Base-by-base conservation (phyloP, 2,797 vertebrate genomes). In the Todus mexicanus region DNA sequence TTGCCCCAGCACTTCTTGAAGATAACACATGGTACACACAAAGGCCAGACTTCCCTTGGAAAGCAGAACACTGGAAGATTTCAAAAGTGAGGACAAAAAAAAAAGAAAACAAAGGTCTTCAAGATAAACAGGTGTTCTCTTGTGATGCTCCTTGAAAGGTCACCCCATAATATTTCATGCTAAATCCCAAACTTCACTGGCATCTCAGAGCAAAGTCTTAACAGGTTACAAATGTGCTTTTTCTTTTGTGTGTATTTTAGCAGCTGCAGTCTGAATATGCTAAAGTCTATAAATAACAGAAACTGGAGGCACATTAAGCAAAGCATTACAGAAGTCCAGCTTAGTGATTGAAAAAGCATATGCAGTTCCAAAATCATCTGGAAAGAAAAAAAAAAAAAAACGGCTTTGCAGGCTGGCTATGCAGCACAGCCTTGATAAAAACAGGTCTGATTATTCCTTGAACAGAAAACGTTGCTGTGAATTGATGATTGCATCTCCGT, bases 261-360 rank as follows among this genome's bases (percentile, higher is more conserved):
- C 95, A 96, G 94, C 90, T 96, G 92, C 91, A 93, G 53, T 70
- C 84, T 74, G 75, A 96, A 93, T 94, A 87, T 79, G 60, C 59
- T 13, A 22, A 87, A 95, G 88, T 95, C 95, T 96, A 97, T 97
- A 97, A 97, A 97, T 95, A 97, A 96, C 76, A 73, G 85, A 93
- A 96, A 94, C 94, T 95, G 90, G 66, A 96, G 84, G 87, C 51
- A 91, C 91, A 97, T 93, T 94, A 95, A 95, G 90, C 60, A 90
- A 88, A 83, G 43, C 89, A 92, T 95, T 94, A 86, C 48, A 78
- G 57, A 94, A 93, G 92, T 83, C 90, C 96, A 91, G 86, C 84
- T 92, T 80, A 92, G 86, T 57, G 92, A 95, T 70, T 89, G 95
- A 95, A 94, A 97, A 97, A 93, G 84, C 85, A 78, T 88, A 92